phyloP scores from a whole-genome alignment of 2,113 vertebrate species.

The Zingel zingel region DNA sequence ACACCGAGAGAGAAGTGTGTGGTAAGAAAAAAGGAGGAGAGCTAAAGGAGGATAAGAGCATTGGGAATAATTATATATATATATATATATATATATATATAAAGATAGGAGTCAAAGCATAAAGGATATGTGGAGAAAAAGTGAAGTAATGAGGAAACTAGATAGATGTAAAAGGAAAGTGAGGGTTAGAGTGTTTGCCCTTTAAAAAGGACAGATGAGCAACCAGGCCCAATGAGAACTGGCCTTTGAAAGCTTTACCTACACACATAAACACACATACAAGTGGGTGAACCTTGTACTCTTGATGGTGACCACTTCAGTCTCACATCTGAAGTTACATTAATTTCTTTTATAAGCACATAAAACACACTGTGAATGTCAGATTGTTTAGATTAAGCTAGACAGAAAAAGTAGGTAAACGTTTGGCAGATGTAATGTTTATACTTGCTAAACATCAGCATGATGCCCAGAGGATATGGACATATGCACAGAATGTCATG shows the following conservation, averaged over 20 bases:
- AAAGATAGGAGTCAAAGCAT: conserved; percentile 31
- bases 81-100: not conserved
- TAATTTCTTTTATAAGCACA: too few relatives aligned
- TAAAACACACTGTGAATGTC: too few relatives aligned
- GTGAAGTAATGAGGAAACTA: conserved; percentile 4
- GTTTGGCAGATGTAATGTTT: too few relatives aligned
- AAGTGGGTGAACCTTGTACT: not conserved
- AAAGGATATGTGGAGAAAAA: conserved; percentile 32
- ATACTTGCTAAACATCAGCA: not conserved
- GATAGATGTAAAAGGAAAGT: not conserved
- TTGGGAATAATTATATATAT: not conserved
- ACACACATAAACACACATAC: not conserved
- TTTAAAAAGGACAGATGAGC: conserved; percentile 44
- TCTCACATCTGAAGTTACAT: conserved; percentile 2
- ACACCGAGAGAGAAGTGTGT: not conserved
- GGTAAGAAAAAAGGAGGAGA: conserved; percentile 17
- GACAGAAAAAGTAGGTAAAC: not conserved
- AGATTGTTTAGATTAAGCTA: not conserved
- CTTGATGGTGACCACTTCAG: conserved; percentile 1
- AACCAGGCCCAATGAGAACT: conserved; percentile 21
- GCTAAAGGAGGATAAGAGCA: conserved; percentile 12
- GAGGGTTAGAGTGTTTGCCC: conserved; percentile 38
- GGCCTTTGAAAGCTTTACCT: conserved; percentile 10
- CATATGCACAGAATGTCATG: not conserved
- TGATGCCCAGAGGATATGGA: not conserved